Conservation (phyloP, 2,113 vertebrate genomes). For the Pluvialis apricaria region DNA sequence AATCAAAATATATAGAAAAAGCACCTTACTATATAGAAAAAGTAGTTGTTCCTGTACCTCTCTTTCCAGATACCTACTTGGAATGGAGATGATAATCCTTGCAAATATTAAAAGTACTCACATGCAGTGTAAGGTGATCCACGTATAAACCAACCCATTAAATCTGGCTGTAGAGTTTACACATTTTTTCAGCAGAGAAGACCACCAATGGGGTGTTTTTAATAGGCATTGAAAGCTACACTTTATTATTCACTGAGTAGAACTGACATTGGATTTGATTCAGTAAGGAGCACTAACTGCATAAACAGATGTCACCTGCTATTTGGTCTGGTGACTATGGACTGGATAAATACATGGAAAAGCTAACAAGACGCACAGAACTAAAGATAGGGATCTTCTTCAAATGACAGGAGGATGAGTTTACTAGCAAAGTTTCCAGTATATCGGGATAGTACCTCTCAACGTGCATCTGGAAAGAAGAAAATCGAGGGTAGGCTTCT, state of each 20-base stretch:
- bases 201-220: constrained; percentile 11
- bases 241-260: constrained; percentile 15
- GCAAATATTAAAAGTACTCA: constrained; percentile 2
- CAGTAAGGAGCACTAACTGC: constrained; percentile 12
- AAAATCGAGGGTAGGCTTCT: not conserved
- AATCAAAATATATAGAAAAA: not conserved
- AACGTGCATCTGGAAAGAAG: not conserved
- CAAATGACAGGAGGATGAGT: not conserved
- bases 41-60: not conserved
- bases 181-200: constrained; percentile 18
- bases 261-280: constrained; percentile 10
- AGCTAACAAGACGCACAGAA: not conserved
- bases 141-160: not conserved
- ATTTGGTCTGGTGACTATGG: not conserved
- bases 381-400: not conserved
- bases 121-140: not conserved
- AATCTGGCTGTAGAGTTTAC: not conserved
- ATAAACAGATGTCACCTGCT: constrained; percentile 31
- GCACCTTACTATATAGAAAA: not conserved
- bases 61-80: not conserved
- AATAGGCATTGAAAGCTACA: constrained; percentile 15
- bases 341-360: constrained; percentile 17
- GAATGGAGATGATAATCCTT: not conserved
- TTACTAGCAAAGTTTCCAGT: too few species aligned
- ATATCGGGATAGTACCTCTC: not conserved